phyloP scores from a whole-genome alignment of 1,140 invertebrate species.

The Cydia pomonella region DNA sequence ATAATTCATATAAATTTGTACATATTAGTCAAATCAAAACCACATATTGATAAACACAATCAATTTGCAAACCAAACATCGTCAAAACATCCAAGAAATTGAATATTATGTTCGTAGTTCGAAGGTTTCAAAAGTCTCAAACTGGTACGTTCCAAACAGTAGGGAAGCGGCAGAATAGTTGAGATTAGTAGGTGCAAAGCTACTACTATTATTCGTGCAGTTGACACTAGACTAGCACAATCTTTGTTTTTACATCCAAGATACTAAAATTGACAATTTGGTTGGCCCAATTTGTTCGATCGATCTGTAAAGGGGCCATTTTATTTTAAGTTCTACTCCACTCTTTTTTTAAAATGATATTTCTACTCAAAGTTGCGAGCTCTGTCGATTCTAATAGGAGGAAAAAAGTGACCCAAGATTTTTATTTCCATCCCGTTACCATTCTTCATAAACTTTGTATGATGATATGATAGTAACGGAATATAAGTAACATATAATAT shows the following conservation, averaged over 20 bases:
- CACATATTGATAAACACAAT: neutral
- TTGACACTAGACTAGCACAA: constrained; percentile 6
- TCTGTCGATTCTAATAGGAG: too few species aligned
- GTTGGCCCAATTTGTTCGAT: too few species aligned
- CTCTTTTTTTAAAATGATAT: too few species aligned
- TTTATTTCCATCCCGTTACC: too few species aligned
- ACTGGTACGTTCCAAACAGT: neutral
- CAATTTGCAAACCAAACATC: constrained; percentile 26
- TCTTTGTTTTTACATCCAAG: neutral
- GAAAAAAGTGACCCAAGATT: too few species aligned
- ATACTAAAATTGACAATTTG: neutral
- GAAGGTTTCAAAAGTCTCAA: neutral
- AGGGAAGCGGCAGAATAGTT: neutral
- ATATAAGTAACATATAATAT: too few species aligned
- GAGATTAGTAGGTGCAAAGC: constrained; percentile 28
- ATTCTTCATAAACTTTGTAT: too few species aligned
- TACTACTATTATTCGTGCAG: constrained; percentile 11
- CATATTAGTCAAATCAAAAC: constrained; percentile 25
- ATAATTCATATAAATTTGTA: neutral
- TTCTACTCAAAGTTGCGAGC: too few species aligned
- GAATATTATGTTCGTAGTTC: neutral
- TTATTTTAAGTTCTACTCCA: too few species aligned
- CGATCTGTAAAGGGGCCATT: too few species aligned
- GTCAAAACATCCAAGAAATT: constrained; percentile 5
- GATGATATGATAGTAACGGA: too few species aligned